Evolutionary conservation across 2,888 invertebrate species (phyloP), one percentile per base, ranked within the genome.

Genomic region (Dryocosmus kuriphilus): DNA sequence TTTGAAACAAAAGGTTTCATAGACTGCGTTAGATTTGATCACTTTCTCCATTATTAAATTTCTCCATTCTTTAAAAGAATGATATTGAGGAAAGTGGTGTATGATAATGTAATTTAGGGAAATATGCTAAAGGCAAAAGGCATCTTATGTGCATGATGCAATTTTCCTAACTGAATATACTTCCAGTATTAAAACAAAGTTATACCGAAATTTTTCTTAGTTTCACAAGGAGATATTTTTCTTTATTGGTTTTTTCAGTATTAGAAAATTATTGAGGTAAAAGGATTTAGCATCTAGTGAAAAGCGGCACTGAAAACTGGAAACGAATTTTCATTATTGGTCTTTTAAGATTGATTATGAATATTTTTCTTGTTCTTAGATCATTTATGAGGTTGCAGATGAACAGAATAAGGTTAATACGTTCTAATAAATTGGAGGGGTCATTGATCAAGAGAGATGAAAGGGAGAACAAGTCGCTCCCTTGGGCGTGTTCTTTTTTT

Each of bases 401-500:
- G 2, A 22, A 14, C 22, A 57, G 11, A 3, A 11, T 24, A 3
- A 57, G 22, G 11, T 22, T 57, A 22, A 57, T 57, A 57, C 1
- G 5, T 57, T 57, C 22, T 57, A 57, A 22, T 57, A 11, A 24
- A 24, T 57, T 57, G 57, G 24, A 24, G 24, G 57, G 57, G 9
- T 24, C 22, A 57, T 57, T 57, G 57, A 57, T 57, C 24, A 65
- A 38, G 22, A 63, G 8, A 65, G 63, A 22, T 65, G 11, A 32
- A 35, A 65, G 35, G 24, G 9, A 65, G 35, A 65, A 24, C 14
- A 65, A 35, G 35, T 38, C 63, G 22, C 32, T 65, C 62, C 30
- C 30, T 14, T 30, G 62, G 9, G 62, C n/a, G 57, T 57, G 9
- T 57, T 57, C 38, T n/a, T n/a, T 62, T 62, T 32, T 62, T 30